Evolutionary conservation across 2,113 vertebrate genomes (phyloP).

Genomic region (Semicossyphus pulcher): DNA sequence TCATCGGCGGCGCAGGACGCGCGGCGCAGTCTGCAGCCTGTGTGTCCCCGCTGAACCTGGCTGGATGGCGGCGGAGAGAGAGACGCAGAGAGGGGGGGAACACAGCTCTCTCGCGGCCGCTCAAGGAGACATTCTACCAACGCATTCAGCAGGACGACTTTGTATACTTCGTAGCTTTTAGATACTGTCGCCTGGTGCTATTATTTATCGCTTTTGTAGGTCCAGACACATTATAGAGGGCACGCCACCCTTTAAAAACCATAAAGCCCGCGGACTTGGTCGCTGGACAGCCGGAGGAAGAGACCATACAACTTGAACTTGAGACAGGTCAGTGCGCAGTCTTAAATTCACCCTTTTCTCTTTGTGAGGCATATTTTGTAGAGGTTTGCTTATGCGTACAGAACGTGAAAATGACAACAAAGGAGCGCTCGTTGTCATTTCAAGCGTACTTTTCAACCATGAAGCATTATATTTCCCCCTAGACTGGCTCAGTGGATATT

Average conservation of each 20-base stretch:
- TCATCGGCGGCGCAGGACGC: conserved; percentile 61
- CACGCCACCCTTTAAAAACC: conserved; percentile 42
- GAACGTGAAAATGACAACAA: conserved; percentile 15
- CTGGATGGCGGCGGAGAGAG: conserved; percentile 42
- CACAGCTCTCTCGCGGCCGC: conserved; percentile 1
- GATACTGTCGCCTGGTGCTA: conserved; percentile 29
- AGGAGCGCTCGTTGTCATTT: background rate
- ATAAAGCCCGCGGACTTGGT: conserved; percentile 54
- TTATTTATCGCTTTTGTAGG: background rate
- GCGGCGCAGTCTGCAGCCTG: conserved; percentile 61
- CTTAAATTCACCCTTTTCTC: conserved; percentile 14
- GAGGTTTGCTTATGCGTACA: conserved; percentile 8
- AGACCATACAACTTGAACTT: conserved; percentile 69
- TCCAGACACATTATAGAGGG: conserved; percentile 37
- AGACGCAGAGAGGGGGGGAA: conserved; percentile 7
- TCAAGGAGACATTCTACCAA: background rate
- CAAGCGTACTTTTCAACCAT: background rate
- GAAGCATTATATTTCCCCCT: conserved; percentile 1
- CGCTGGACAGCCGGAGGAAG: conserved; percentile 59
- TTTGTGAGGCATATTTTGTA: background rate
- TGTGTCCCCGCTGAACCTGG: conserved; percentile 70
- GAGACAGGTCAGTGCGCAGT: conserved; percentile 61
- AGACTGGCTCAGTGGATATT: conserved; percentile 54
- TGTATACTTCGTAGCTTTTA: background rate
- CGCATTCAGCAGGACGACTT: background rate